A percentile compares a stretch with the other conserved stretches of the same genome.
Conservation (phyloP, 2,888 invertebrate genomes). For the Pseudanteris insignis region DNA sequence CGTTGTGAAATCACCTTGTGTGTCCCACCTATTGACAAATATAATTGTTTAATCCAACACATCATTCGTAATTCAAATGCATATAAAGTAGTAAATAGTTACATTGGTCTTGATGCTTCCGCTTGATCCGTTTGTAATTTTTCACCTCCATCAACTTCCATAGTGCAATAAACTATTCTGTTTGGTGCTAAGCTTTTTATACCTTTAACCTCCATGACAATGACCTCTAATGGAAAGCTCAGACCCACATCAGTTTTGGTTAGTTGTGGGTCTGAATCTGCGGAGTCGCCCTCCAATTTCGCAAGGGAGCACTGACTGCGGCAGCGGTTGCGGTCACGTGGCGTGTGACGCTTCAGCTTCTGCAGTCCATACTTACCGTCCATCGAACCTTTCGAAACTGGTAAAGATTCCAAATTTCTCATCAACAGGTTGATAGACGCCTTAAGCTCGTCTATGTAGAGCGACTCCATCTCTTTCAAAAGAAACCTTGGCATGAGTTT, state of each 20-base stretch:
- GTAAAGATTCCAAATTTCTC: slow-evolving; percentile 98
- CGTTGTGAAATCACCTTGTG: slow-evolving; percentile 99
- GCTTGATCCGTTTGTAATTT: slow-evolving; percentile 99
- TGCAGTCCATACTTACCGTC: slow-evolving; percentile 97
- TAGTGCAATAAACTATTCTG: slow-evolving; percentile 99
- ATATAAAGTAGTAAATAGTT: slow-evolving; percentile 62
- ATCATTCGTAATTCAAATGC: too few species aligned
- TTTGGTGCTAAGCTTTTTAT: slow-evolving; percentile 95
- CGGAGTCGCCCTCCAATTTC: slow-evolving; percentile 92
- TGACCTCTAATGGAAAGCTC: slow-evolving; percentile 95
- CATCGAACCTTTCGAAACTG: slow-evolving; percentile 97
- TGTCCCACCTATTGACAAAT: slow-evolving; percentile 91
- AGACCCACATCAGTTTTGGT: slow-evolving; percentile 98
- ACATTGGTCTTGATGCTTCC: slow-evolving; percentile 98
- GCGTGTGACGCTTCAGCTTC: slow-evolving; percentile 97
- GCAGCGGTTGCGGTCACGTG: slow-evolving; percentile 69
- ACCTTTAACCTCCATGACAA: slow-evolving; percentile 99
- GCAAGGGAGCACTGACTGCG: slow-evolving; percentile 90
- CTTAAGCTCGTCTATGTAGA: slow-evolving; percentile 98
- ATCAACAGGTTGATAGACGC: slow-evolving; percentile 97
- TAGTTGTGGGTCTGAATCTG: slow-evolving; percentile 93
- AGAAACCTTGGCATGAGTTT: slow-evolving; percentile 99
- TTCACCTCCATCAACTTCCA: slow-evolving; percentile 99
- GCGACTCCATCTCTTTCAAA: slow-evolving; percentile 99
- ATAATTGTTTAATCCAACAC: too few species aligned